These are phyloP conservation scores for Macropis europaea DNA, from an alignment of 2,888 invertebrate species.

Conservation along the genomic window DNA sequence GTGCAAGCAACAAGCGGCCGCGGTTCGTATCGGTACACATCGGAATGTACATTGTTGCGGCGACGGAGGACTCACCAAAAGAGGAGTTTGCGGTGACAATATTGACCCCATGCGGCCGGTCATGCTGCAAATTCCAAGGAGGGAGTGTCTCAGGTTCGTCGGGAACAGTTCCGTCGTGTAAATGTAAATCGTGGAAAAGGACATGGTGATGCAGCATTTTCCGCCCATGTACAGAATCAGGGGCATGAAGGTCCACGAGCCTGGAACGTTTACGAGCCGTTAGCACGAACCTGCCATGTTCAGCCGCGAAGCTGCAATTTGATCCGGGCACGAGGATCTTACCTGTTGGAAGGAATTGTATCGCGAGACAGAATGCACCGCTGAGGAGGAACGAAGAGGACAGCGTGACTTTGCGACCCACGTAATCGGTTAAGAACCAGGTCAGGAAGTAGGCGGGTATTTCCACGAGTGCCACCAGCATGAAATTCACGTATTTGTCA, in stretches of 20 bases:
- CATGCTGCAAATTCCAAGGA: conserved; percentile 86
- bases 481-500: conserved; percentile 89
- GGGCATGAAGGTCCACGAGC: conserved; percentile 80
- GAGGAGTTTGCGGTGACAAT: conserved; percentile 86
- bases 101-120: conserved; percentile 86
- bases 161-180: conserved; percentile 88
- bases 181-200: conserved; percentile 85
- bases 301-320: too few relatives aligned
- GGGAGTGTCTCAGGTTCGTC: conserved; percentile 84
- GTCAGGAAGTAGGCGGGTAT: conserved; percentile 87
- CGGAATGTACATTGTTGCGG: conserved; percentile 23
- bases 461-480: conserved; percentile 85
- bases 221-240: conserved; percentile 83
- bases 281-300: too few relatives aligned
- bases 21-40: not conserved
- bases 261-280: conserved; percentile 72
- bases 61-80: conserved; percentile 82
- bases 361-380: conserved; percentile 82
- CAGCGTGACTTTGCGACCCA: conserved; percentile 82
- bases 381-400: conserved; percentile 84
- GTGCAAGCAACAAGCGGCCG: conserved; percentile 15
- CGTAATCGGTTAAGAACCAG: conserved; percentile 83
- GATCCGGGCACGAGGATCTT: conserved; percentile 62
- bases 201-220: conserved; percentile 85
- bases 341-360: conserved; percentile 83